phyloP scores from a whole-genome alignment of 92 coral and sea anemone genomes.

The Meandrina meandrites region DNA sequence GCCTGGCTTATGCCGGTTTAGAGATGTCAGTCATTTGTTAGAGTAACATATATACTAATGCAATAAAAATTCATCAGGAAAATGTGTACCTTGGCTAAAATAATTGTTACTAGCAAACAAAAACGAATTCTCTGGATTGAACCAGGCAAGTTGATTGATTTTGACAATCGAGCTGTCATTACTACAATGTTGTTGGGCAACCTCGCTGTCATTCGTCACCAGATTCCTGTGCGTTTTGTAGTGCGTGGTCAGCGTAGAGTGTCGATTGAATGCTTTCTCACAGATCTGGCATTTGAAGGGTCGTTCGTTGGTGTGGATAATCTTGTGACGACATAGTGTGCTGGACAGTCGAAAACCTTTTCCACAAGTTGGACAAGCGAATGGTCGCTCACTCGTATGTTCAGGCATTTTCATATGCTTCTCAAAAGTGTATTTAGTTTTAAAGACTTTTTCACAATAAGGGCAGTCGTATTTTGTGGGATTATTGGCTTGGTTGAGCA shows the following conservation, averaged over 20 bases:
- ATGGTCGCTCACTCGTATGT: constrained; percentile 45
- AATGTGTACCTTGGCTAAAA: not conserved
- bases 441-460: constrained; percentile 40
- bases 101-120: not conserved
- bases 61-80: not conserved
- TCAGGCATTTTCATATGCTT: constrained; percentile 48
- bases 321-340: constrained; percentile 50
- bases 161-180: not conserved
- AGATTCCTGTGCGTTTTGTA: constrained; percentile 36
- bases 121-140: not conserved
- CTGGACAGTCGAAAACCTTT: constrained; percentile 55
- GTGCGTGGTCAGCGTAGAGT: constrained; percentile 43
- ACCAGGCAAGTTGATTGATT: not conserved
- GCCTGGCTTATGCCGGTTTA: no score
- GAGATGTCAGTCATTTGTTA: no score
- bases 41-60: not conserved
- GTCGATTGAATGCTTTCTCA: constrained; percentile 45
- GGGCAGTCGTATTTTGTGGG: constrained; percentile 17
- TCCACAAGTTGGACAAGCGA: constrained; percentile 41
- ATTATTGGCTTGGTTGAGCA: not conserved
- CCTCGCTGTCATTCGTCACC: not conserved
- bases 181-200: not conserved
- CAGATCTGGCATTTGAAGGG: constrained; percentile 42
- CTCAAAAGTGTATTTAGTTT: constrained; percentile 33
- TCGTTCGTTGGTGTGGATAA: constrained; percentile 51